phyloP scores from a whole-genome alignment of 2,113 vertebrate species.

The Elephantulus edwardii region DNA sequence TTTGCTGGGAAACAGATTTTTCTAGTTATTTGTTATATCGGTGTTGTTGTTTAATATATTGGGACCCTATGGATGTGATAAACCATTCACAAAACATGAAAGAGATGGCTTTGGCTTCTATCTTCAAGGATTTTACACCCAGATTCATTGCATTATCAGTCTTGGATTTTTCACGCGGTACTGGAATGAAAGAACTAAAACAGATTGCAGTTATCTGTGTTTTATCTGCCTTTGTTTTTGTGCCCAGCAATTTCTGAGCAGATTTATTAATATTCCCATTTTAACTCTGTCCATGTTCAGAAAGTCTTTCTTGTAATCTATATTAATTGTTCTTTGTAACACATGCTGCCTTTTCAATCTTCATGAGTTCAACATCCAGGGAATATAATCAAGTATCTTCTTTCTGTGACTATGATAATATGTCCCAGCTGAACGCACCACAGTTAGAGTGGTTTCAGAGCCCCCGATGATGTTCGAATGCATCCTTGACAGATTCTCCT shows the following conservation, averaged over 20 bases:
- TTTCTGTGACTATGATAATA: background rate
- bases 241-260: background rate
- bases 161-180: background rate
- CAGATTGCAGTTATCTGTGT: background rate
- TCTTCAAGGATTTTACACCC: constrained; percentile 1
- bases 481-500: background rate
- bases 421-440: background rate
- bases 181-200: background rate
- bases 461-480: background rate
- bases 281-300: background rate
- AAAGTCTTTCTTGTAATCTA: background rate
- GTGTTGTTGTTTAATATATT: background rate
- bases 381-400: background rate
- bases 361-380: background rate
- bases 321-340: background rate
- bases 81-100: background rate
- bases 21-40: background rate
- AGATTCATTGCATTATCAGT: background rate
- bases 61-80: background rate
- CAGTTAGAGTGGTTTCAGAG: background rate
- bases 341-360: background rate
- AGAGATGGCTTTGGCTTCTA: constrained; percentile 7
- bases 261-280: constrained; percentile 7
- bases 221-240: constrained; percentile 23
- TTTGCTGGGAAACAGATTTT: constrained; percentile 14